Percentiles rank a stretch among this genome's conserved stretches.
Evolutionary conservation across 2,888 invertebrate species (phyloP).

Genomic region (Ceraclea dissimilis): DNA sequence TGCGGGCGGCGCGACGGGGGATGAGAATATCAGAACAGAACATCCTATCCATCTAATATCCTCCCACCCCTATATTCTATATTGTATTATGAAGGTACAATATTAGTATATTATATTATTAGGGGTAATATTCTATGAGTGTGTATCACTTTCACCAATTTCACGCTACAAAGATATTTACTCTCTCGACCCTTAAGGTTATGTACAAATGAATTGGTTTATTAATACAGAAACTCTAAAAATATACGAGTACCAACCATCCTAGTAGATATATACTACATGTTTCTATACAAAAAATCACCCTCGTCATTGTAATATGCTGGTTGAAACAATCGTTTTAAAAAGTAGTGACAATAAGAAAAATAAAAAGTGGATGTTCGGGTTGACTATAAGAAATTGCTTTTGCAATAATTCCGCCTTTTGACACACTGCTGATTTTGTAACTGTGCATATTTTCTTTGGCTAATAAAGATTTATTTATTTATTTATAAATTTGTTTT

Average conservation of each 20-base stretch:
- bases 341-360: no score
- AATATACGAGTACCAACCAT: not conserved
- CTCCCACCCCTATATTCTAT: not conserved
- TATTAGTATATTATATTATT: constrained; percentile 6
- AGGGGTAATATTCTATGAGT: constrained; percentile 15
- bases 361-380: no score
- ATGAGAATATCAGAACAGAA: constrained; percentile 5
- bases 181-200: constrained; percentile 11
- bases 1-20: constrained; percentile 14
- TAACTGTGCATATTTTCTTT: no score
- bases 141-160: constrained; percentile 26
- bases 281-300: no score
- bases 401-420: no score
- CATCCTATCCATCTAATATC: not conserved
- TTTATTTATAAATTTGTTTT: no score
- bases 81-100: not conserved
- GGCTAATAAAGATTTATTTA: no score
- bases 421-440: no score
- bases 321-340: no score
- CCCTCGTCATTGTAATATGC: no score
- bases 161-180: constrained; percentile 24
- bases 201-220: constrained; percentile 17
- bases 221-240: constrained; percentile 15
- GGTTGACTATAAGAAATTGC: no score
- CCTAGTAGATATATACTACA: no score